Percentiles rank a stretch among this genome's conserved stretches.
Evolutionary conservation across 2,888 invertebrate genomes (phyloP).

Genomic region (Isotomurus palustris): DNA sequence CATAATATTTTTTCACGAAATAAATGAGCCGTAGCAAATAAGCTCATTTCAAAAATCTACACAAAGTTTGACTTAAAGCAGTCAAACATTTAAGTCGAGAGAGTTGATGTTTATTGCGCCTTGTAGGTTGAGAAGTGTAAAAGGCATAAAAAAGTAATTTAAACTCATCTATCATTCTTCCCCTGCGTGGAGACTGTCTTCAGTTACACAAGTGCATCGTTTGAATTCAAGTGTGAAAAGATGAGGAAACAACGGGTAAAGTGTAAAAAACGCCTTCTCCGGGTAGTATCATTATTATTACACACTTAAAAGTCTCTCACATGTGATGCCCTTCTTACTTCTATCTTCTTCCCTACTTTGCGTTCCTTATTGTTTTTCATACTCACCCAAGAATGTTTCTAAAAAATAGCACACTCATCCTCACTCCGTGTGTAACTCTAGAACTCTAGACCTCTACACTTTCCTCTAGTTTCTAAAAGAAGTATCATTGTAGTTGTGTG

Average conservation of each 20-base stretch:
- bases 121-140: no score
- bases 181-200: not conserved
- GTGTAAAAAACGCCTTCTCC: not conserved
- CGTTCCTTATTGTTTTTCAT: no score
- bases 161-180: conserved; percentile 1
- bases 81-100: no score
- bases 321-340: no score
- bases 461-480: not conserved
- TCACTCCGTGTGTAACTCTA: not conserved
- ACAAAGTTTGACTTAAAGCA: no score
- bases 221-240: conserved; percentile 5
- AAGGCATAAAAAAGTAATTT: not conserved
- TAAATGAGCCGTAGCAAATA: no score
- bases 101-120: no score
- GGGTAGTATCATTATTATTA: no score
- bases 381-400: not conserved
- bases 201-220: not conserved
- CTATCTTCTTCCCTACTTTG: no score
- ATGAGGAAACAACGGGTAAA: conserved; percentile 5
- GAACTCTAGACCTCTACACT: not conserved
- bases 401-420: not conserved
- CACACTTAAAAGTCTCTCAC: no score
- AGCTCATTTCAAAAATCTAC: no score
- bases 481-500: not conserved
- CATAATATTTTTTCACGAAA: no score